Base-by-base conservation (phyloP, 1,140 invertebrate genomes). In the Calephelis virginiensis region DNA sequence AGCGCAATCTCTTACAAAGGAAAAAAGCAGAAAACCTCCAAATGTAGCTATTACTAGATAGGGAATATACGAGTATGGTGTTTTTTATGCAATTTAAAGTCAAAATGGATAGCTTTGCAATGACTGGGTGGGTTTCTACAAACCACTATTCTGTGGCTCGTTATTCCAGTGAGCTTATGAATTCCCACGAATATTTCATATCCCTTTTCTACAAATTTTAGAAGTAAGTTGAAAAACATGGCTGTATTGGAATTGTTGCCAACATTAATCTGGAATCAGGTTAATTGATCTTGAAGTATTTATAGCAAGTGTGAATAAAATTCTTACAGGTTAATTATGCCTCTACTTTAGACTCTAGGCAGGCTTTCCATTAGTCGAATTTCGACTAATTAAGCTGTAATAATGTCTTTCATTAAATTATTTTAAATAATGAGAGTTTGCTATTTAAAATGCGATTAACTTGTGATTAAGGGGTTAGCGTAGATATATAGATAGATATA, bases 1-100 rank as follows among this genome's bases (percentile, higher is more conserved):
- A 91, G 89, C 83, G 85, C 85, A 90, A 89, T 90, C 86, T 90
- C 88, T 83, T 86, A 89, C 85, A 89, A 90, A 90, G 86, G 88
- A 85, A 88, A 88, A 85, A 86, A 89, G 81, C 78, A 81, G 81
- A 81, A 88, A 83, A 84, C 72, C 76, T 78, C 76, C 80, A 80
- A 86, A 86, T 76, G 81, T 89, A 88, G 85, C 81, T 90, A 86
- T 86, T 86, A 87, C 81, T 80, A 83, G 78, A 82, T 83, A 85
- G 83, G 82, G 76, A 86, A 90, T 50, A 86, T 90, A 85, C 85
- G 80, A 86, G 83, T 86, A 80, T 83, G 80, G 83, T 78, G 83
- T 78, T 82, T 89, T 90, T 85, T 76, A 81, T 81, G 72, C 78
- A 85, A 82, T 75, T 69, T 53, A 50, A 64, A 64, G 48, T 9